These are phyloP conservation scores for Hypomecis atomaria DNA, from an alignment of 2,888 invertebrate species.

Conservation along the genomic window DNA sequence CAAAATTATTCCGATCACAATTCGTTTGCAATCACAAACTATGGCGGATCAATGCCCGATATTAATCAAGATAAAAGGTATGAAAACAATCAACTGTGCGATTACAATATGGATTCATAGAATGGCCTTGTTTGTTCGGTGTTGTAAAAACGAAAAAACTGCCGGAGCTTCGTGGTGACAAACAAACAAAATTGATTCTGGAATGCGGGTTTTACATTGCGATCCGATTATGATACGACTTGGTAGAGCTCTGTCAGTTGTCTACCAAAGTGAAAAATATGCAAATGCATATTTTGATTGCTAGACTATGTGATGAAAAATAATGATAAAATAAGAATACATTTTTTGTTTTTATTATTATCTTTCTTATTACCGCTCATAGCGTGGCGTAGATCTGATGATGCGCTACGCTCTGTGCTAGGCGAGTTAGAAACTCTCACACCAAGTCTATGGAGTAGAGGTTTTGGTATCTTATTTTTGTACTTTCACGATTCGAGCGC, in stretches of 20 bases:
- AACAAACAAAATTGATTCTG: conserved; percentile 33
- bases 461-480: too few relatives aligned
- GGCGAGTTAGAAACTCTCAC: too few relatives aligned
- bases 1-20: background rate
- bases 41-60: conserved; percentile 13
- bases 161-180: conserved; percentile 25
- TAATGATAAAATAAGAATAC: too few relatives aligned
- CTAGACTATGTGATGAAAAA: background rate
- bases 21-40: background rate
- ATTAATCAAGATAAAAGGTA: conserved; percentile 26
- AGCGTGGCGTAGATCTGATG: too few relatives aligned
- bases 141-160: conserved; percentile 26
- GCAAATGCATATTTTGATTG: background rate
- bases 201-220: background rate
- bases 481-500: too few relatives aligned
- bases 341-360: too few relatives aligned
- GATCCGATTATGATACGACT: conserved; percentile 14
- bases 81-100: conserved; percentile 24
- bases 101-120: conserved; percentile 31
- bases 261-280: background rate
- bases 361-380: too few relatives aligned
- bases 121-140: conserved; percentile 27
- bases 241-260: background rate
- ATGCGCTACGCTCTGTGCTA: too few relatives aligned
- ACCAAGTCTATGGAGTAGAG: too few relatives aligned